A percentile compares a stretch with the other conserved stretches of the same genome.
phyloP scores from a whole-genome alignment of 2,888 invertebrate genomes.

The Rugalucina vietnamica region DNA sequence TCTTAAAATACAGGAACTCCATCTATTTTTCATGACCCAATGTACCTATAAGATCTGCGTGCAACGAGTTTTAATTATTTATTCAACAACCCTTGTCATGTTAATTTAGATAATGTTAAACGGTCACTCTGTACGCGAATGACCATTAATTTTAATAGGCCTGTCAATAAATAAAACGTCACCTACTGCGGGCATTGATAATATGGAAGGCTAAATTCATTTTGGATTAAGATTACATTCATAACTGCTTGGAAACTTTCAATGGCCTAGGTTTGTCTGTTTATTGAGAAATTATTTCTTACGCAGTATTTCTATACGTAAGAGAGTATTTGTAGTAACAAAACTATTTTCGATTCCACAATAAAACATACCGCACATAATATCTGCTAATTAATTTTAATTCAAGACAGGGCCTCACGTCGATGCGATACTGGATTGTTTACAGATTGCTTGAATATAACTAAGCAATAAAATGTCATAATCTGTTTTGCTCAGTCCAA shows the following conservation, averaged over 20 bases:
- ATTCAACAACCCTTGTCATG: background rate
- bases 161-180: background rate
- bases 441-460: too few species aligned
- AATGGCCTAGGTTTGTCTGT: background rate
- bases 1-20: too few species aligned
- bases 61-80: background rate
- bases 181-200: background rate
- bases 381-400: background rate
- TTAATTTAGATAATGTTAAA: background rate
- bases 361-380: background rate
- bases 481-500: too few species aligned
- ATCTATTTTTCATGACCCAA: too few species aligned
- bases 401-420: too few species aligned
- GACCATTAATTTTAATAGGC: background rate
- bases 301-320: background rate
- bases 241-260: background rate
- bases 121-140: background rate
- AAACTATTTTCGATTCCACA: background rate
- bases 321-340: background rate
- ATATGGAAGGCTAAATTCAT: background rate
- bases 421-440: too few species aligned
- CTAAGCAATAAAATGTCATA: too few species aligned
- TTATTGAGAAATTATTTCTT: background rate
- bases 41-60: too few species aligned
- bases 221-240: slow-evolving; percentile 11